Conservation (phyloP, 1,140 invertebrate genomes). For the Drosophila lowei region DNA sequence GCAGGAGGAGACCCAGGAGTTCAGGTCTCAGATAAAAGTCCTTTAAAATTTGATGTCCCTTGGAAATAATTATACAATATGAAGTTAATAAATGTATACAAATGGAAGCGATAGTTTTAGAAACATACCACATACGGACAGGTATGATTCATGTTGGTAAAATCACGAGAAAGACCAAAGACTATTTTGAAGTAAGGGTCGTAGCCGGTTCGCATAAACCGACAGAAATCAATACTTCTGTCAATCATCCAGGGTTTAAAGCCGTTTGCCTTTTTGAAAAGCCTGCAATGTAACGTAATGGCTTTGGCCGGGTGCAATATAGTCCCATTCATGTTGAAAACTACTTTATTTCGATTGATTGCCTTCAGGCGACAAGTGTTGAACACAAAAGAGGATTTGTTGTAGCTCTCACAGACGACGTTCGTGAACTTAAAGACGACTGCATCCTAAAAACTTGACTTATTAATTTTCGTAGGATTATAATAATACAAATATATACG, state of each 20-base stretch:
- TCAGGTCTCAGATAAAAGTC: constrained; percentile 27
- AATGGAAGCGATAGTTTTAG: too few relatives aligned
- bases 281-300: background rate
- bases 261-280: constrained; percentile 26
- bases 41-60: constrained; percentile 15
- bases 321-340: constrained; percentile 22
- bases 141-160: constrained; percentile 28
- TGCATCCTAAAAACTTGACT: constrained; percentile 8
- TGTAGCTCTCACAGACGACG: constrained; percentile 16
- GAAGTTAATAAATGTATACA: background rate
- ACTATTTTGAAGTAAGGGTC: constrained; percentile 6
- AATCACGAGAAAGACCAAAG: constrained; percentile 9
- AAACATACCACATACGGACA: constrained; percentile 30
- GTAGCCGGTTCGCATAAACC: background rate
- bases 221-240: constrained; percentile 9
- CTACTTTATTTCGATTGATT: background rate
- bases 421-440: constrained; percentile 28
- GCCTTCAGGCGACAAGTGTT: constrained; percentile 29
- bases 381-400: constrained; percentile 16
- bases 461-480: too few relatives aligned
- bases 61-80: background rate
- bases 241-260: constrained; percentile 27
- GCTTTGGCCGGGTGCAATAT: constrained; percentile 2
- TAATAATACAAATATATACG: background rate
- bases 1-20: constrained; percentile 7